A percentile compares a stretch with the other conserved stretches of the same genome.
Conservation (phyloP, 2,888 invertebrate species). For the Diaphora mendica region DNA sequence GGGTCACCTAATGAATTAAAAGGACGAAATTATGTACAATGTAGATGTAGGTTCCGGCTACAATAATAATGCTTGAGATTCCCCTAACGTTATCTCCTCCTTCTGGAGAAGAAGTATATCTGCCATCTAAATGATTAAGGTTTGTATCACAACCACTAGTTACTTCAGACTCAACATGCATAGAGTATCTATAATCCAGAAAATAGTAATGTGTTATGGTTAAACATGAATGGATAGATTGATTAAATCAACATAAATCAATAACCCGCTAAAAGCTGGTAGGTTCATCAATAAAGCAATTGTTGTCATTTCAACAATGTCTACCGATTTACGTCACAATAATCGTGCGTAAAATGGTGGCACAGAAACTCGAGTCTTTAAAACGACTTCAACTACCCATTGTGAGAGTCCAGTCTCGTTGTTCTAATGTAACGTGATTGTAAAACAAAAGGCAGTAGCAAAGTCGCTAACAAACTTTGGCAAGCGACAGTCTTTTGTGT, state of each 20-base stretch:
- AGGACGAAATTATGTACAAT: neutral
- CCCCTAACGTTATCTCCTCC: too few relatives aligned
- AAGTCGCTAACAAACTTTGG: conserved; percentile 68
- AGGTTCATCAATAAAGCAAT: neutral
- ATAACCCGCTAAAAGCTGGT: neutral
- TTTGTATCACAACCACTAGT: neutral
- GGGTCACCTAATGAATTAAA: neutral
- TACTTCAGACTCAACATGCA: neutral
- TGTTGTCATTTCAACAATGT: conserved; percentile 27
- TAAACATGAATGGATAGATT: too few relatives aligned
- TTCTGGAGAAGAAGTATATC: neutral
- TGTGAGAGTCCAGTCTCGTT: conserved; percentile 66
- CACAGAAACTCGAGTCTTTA: conserved; percentile 66
- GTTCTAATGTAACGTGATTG: conserved; percentile 73
- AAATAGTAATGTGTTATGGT: neutral
- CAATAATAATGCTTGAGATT: neutral
- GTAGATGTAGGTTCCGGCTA: neutral
- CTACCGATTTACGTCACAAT: conserved; percentile 65
- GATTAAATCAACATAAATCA: neutral
- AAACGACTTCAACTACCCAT: conserved; percentile 70
- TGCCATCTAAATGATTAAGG: neutral
- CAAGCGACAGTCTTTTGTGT: conserved; percentile 77
- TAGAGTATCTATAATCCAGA: neutral
- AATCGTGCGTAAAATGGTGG: conserved; percentile 75
- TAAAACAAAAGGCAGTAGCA: conserved; percentile 69